These are phyloP conservation scores for Malurus melanocephalus DNA, from an alignment of 2,113 vertebrate genomes.

Conservation along the genomic window DNA sequence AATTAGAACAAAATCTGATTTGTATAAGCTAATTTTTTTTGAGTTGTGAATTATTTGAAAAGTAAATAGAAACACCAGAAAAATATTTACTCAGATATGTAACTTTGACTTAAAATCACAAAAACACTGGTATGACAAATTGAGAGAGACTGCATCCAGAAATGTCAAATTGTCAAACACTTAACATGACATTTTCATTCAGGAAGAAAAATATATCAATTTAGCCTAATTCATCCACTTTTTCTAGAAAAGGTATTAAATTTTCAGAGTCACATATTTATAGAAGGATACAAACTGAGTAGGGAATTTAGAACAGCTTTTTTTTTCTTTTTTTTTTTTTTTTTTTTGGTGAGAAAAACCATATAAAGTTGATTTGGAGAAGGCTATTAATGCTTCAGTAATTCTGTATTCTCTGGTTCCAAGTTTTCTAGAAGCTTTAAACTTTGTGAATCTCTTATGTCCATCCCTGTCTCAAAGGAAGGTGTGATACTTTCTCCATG, in stretches of 20 bases:
- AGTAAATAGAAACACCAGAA: neutral
- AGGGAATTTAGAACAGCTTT: neutral
- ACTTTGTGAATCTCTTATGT: neutral
- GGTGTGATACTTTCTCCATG: neutral
- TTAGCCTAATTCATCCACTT: neutral
- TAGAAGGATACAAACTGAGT: neutral
- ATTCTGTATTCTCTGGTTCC: neutral
- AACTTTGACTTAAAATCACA: neutral
- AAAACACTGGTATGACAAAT: neutral
- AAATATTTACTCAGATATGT: neutral
- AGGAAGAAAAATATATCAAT: neutral
- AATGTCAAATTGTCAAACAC: neutral
- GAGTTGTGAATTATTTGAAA: neutral
- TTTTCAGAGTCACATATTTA: neutral
- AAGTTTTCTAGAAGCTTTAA: neutral
- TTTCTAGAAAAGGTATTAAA: neutral
- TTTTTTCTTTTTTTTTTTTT: neutral
- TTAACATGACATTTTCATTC: neutral
- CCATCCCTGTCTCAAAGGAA: neutral
- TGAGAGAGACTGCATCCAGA: neutral
- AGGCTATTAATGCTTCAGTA: neutral
- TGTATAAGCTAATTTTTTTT: neutral
- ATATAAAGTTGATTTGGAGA: neutral
- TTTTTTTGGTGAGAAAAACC: neutral
- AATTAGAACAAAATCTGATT: neutral